Conservation (phyloP, 2,113 vertebrate species). For the Anarrhichthys ocellatus region DNA sequence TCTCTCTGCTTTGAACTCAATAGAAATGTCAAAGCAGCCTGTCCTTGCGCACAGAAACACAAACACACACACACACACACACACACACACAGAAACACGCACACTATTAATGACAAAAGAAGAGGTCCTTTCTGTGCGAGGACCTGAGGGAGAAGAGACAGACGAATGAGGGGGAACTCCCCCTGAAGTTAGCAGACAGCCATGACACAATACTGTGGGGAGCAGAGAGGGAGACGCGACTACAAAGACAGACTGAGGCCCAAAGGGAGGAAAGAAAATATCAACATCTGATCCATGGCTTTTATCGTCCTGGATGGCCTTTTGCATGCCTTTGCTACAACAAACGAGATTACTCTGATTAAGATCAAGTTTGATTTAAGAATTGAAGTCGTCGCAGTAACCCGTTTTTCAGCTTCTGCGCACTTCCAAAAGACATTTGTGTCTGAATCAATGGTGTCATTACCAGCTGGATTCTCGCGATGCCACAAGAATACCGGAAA, state of each 20-base stretch:
- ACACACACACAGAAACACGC: conserved; percentile 22
- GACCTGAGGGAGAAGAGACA: conserved; percentile 71
- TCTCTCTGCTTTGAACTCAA: conserved; percentile 63
- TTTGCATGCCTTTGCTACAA: neutral
- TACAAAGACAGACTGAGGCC: conserved; percentile 25
- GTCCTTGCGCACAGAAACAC: conserved; percentile 22
- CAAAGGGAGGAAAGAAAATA: neutral
- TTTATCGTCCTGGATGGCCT: conserved; percentile 1
- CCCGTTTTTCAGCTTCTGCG: neutral
- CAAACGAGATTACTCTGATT: neutral
- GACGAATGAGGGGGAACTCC: conserved; percentile 69
- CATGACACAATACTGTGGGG: conserved; percentile 47
- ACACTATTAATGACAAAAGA: conserved; percentile 66
- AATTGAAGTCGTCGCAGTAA: neutral
- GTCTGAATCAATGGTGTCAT: neutral
- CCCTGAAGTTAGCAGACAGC: conserved; percentile 63
- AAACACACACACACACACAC: conserved; percentile 16
- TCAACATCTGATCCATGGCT: neutral
- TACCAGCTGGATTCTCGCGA: too few relatives aligned
- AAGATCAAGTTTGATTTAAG: neutral
- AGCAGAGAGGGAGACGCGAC: neutral
- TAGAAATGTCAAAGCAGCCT: conserved; percentile 58
- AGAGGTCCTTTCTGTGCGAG: conserved; percentile 68
- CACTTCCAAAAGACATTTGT: neutral
- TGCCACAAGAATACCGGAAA: too few relatives aligned